phyloP scores from a whole-genome alignment of 1,140 invertebrate genomes.

The Lanistes nyassanus region DNA sequence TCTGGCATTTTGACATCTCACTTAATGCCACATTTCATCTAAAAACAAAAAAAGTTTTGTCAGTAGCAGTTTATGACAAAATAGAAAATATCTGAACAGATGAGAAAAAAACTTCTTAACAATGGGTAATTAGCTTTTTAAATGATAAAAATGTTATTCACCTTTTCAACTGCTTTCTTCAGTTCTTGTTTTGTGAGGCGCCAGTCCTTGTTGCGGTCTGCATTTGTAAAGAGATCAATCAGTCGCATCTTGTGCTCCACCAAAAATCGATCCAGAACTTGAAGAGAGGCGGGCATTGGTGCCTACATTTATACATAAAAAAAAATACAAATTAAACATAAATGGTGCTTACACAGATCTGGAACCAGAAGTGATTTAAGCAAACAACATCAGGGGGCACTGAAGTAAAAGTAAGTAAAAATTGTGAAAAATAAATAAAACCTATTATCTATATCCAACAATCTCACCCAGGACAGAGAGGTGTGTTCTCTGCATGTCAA shows the following conservation, averaged over 20 bases:
- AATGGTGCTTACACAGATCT: too few species aligned
- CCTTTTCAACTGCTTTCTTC: conserved; percentile 50
- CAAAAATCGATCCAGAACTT: conserved; percentile 55
- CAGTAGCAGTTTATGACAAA: neutral
- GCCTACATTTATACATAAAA: neutral
- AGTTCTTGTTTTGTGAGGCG: conserved; percentile 57
- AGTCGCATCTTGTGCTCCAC: conserved; percentile 55
- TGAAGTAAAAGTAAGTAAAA: too few species aligned
- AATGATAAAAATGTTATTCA: conserved; percentile 28
- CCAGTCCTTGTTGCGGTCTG: conserved; percentile 64
- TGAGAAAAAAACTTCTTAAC: neutral
- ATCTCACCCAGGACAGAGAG: too few species aligned
- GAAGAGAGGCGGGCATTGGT: conserved; percentile 55
- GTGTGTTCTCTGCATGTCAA: too few species aligned
- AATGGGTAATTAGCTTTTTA: too few species aligned
- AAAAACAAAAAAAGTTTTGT: neutral
- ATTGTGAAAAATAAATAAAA: too few species aligned
- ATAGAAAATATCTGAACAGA: neutral
- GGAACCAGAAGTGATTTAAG: too few species aligned
- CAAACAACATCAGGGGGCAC: too few species aligned
- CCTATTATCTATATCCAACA: too few species aligned
- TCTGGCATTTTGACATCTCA: too few species aligned
- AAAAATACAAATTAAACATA: neutral
- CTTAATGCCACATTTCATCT: too few species aligned
- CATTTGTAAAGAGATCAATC: conserved; percentile 56